Conservation (phyloP, 2,888 invertebrate species). For the Acanthococcus lagerstroemiae region DNA sequence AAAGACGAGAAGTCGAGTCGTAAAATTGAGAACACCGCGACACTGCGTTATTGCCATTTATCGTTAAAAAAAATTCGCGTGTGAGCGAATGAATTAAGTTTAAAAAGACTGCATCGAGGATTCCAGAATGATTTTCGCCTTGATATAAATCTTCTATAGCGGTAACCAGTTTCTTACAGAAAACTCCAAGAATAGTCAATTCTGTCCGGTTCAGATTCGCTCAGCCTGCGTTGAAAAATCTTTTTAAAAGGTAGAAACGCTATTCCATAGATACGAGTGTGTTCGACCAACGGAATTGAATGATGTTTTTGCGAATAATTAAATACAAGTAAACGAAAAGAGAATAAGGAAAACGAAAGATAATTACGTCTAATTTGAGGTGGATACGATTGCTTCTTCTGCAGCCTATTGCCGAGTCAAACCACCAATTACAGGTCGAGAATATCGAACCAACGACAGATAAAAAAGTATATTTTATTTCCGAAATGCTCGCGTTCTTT, state of each 20-base stretch:
- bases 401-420: too few relatives aligned
- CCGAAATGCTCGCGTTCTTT: not conserved
- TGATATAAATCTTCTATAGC: constrained; percentile 17
- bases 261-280: too few relatives aligned
- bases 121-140: constrained; percentile 19
- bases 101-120: constrained; percentile 16
- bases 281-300: too few relatives aligned
- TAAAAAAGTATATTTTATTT: too few relatives aligned
- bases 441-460: too few relatives aligned
- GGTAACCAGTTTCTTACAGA: constrained; percentile 12
- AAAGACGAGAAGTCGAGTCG: not conserved
- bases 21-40: not conserved
- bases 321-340: too few relatives aligned
- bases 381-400: too few relatives aligned
- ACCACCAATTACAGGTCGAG: too few relatives aligned
- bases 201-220: not conserved
- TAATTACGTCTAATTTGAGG: too few relatives aligned
- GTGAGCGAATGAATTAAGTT: constrained; percentile 23
- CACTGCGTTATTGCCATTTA: not conserved
- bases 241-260: not conserved
- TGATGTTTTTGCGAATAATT: too few relatives aligned
- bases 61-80: constrained; percentile 1
- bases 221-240: not conserved
- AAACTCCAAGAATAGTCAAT: constrained; percentile 8
- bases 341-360: too few relatives aligned